Conservation (phyloP, 2,113 vertebrate species). For the Chinchilla lanigera region DNA sequence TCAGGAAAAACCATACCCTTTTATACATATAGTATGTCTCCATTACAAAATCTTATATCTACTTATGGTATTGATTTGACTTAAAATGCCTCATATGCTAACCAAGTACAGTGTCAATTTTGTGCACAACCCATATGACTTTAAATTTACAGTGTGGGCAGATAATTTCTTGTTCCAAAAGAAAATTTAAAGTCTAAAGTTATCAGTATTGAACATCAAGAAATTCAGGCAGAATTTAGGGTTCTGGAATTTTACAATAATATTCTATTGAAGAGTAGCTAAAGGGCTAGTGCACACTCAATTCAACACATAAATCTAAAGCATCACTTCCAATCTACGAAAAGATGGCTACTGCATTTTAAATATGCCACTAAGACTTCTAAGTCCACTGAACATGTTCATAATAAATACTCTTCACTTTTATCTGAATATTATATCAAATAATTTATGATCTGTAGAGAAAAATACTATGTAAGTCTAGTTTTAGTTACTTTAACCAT, state of each 20-base stretch:
- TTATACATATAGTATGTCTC: neutral
- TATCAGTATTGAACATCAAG: neutral
- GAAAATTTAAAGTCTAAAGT: neutral
- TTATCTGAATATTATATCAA: conserved; percentile 12
- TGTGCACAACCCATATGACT: neutral
- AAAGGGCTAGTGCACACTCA: neutral
- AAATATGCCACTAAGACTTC: neutral
- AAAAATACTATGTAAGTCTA: neutral
- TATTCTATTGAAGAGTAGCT: neutral
- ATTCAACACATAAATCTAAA: neutral
- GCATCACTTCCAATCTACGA: neutral
- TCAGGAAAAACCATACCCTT: neutral
- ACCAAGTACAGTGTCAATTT: neutral
- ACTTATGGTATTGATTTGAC: neutral
- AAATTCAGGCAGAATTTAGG: neutral
- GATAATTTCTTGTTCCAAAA: neutral
- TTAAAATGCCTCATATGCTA: neutral
- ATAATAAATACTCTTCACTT: neutral
- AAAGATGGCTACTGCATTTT: neutral
- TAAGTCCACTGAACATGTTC: neutral
- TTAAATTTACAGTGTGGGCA: neutral
- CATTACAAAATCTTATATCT: neutral
- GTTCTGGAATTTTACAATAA: neutral
- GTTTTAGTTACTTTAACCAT: neutral
- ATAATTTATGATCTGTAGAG: neutral